Base-by-base conservation (phyloP, 2,888 invertebrate species). In the Drosophila helvetica region DNA sequence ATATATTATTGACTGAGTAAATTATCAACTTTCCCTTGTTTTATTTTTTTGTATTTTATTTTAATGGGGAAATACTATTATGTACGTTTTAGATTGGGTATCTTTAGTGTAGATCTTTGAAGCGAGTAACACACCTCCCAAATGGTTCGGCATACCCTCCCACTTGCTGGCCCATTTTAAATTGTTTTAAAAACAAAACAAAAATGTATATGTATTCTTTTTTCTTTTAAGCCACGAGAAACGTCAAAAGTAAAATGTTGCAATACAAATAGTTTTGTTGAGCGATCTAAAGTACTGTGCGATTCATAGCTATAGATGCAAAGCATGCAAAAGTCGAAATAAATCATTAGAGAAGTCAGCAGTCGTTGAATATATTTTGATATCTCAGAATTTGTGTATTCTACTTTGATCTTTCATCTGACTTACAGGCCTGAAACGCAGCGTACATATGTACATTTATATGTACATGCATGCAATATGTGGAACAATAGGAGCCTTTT, bases 231-330 rank as follows among this genome's bases (percentile, higher is more conserved):
- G 53, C 50, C 45, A 48, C 48, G 53, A 30, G 15, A 71, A 55
- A 79, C 67, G 77, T 81, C 85, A 84, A 81, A 73, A 66, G 74
- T 73, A 73, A 73, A 73, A 67, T 73, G 52, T 61, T 60, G 69
- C 59, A 79, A 62, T 74, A 66, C 71, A 54, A 53, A 68, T 68
- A 67, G 55, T 48, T 66, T 48, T 10, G 42, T 38, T 38, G 38
- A 15, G 7, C 38, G n/a, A 38, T n/a, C 38, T 7, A n/a, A 7
- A 18, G 1, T 10, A 48, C 62, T 63, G 63, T 51, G 9, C 15
- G 27, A 12, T 18, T 6, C 62, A 61, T 12, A 1, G 10, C n/a
- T 19, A 5, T 47, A 62, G n/a, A 2, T n/a, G 1, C 7, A 6
- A 1, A n/a, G 15, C 15, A 38, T 15, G 6, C 38, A 5, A 38